phyloP scores from a whole-genome alignment of 2,113 vertebrate species.

The Tylochromis polylepis region DNA sequence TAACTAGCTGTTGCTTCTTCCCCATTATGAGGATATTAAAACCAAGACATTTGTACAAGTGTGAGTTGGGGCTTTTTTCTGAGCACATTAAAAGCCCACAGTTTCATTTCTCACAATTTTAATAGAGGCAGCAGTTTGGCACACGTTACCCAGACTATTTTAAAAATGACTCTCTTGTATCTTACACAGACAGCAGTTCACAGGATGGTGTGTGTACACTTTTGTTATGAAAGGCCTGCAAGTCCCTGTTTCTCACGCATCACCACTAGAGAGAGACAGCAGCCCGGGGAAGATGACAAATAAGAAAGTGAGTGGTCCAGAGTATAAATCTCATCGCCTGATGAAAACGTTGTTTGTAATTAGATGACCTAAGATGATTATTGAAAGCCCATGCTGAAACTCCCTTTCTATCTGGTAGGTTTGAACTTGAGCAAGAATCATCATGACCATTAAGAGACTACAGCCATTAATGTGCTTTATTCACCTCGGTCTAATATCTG shows the following conservation, averaged over 20 bases:
- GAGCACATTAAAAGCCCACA: neutral
- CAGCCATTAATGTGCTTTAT: neutral
- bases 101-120: neutral
- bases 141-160: neutral
- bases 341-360: slow-evolving; percentile 37
- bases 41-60: neutral
- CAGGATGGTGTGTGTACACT: neutral
- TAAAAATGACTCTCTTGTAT: neutral
- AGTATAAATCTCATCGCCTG: neutral
- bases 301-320: neutral
- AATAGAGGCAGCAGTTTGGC: neutral
- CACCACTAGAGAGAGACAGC: slow-evolving; percentile 61
- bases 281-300: slow-evolving; percentile 7
- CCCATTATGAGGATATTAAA: neutral
- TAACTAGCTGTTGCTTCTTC: neutral
- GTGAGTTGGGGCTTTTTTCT: neutral
- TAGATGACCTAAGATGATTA: slow-evolving; percentile 3
- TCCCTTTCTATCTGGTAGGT: slow-evolving; percentile 26
- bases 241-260: neutral
- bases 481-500: slow-evolving; percentile 5
- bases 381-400: slow-evolving; percentile 8
- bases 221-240: neutral
- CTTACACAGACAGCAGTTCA: neutral
- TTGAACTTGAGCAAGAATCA: neutral
- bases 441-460: neutral